These are phyloP conservation scores for Ramphastos sulfuratus DNA, from an alignment of 2,113 vertebrate genomes.

Conservation along the genomic window DNA sequence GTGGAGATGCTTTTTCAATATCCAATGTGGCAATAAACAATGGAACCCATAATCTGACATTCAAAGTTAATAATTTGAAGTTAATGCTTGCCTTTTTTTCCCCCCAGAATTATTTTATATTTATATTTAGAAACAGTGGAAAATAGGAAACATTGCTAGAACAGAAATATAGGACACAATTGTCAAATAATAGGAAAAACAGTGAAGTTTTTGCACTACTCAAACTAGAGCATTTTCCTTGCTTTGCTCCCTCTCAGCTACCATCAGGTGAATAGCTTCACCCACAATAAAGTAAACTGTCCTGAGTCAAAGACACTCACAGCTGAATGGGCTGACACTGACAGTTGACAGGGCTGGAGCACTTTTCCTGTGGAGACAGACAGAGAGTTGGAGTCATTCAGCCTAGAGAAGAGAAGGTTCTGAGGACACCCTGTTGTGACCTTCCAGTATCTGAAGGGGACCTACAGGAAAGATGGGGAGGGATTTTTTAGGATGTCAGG, in stretches of 20 bases:
- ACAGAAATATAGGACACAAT: not conserved
- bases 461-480: too few species aligned
- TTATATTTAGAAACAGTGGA: not conserved
- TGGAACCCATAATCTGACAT: not conserved
- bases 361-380: too few species aligned
- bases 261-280: not conserved
- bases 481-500: too few species aligned
- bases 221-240: not conserved
- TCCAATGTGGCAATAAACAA: not conserved
- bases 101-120: not conserved
- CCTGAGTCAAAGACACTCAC: not conserved
- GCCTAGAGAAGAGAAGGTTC: too few species aligned
- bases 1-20: not conserved
- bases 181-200: not conserved
- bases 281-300: not conserved
- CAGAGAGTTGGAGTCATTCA: too few species aligned
- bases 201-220: not conserved
- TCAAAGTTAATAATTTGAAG: not conserved
- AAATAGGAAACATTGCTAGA: not conserved
- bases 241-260: not conserved
- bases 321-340: too few species aligned
- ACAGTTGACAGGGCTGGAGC: not conserved
- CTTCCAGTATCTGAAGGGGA: too few species aligned
- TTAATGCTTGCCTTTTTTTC: not conserved
- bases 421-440: too few species aligned